phyloP scores from a whole-genome alignment of 2,113 vertebrate species.

The Willisornis vidua region DNA sequence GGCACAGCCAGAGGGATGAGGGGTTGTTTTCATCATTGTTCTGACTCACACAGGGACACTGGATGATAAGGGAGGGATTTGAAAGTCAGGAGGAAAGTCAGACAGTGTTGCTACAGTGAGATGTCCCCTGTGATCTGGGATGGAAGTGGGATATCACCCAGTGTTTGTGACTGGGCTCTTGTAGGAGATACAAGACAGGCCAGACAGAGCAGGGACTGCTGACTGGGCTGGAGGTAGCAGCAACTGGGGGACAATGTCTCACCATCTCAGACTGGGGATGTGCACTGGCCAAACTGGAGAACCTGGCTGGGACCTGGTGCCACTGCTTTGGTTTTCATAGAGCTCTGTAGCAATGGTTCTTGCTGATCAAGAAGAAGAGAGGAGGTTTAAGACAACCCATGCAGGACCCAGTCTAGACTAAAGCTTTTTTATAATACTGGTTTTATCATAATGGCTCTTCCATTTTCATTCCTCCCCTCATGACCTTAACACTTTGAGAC shows the following conservation, averaged over 20 bases:
- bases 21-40: neutral
- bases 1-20: neutral
- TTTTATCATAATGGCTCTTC: neutral
- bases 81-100: neutral
- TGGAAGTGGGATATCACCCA: neutral
- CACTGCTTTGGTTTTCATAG: neutral
- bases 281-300: neutral
- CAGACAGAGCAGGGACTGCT: accelerated
- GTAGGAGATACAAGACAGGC: neutral
- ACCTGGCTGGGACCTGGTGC: neutral
- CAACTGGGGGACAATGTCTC: neutral
- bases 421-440: neutral
- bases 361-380: neutral
- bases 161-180: neutral
- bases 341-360: neutral
- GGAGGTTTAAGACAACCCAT: neutral
- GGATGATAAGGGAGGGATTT: neutral
- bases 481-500: neutral
- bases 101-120: neutral
- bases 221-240: neutral
- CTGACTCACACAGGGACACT: neutral
- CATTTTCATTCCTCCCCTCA: neutral
- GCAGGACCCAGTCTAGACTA: neutral
- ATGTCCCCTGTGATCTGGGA: neutral
- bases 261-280: neutral